Base-by-base conservation (phyloP, 1,140 invertebrate species). In the Asbolus verrucosus region DNA sequence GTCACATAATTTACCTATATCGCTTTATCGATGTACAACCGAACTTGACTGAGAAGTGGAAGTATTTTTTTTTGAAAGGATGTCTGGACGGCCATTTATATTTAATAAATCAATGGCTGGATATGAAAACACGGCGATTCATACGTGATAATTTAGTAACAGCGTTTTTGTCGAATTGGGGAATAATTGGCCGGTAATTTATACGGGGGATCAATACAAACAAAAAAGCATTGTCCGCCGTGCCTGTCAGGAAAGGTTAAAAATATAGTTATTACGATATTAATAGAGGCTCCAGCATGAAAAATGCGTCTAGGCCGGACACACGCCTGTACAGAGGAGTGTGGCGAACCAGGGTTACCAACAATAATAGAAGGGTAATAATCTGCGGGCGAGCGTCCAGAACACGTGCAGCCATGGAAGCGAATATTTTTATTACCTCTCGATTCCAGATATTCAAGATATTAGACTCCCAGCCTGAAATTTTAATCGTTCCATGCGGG, bases 211-310 rank as follows among this genome's bases (percentile, higher is more conserved):
- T 54, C 46, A 27, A 54, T 54, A 54, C n/a, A 54, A 54, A 54
- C 21, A 54, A 21, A 13, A 27, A 3, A 27, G 46, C 46, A 27
- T 54, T 24, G 46, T 46, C n/a, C n/a, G 11, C 8, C 11, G n/a
- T 8, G 15, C 6, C 46, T 54, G 46, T 54, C 46, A n/a, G 18
- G 14, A 21, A 24, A 16, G n/a, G 33, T 63, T 24, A 41, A 63
- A 63, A 63, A 63, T 63, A 63, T 27, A 63, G 61, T 63, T 63
- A 63, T 63, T 63, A 63, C 13, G 39, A 39, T 63, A 63, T 63
- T 63, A 63, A 62, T 62, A 62, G 39, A 41, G 61, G 61, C 33
- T n/a, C 15, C 18, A 0, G 39, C 61, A 41, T 63, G 61, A 63
- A 63, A 63, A 63, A 63, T 63, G 39, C 36, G 61, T 63, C 39